These are phyloP conservation scores for Micoletzkya japonica DNA, from an alignment of 2,888 invertebrate genomes.

Conservation along the genomic window DNA sequence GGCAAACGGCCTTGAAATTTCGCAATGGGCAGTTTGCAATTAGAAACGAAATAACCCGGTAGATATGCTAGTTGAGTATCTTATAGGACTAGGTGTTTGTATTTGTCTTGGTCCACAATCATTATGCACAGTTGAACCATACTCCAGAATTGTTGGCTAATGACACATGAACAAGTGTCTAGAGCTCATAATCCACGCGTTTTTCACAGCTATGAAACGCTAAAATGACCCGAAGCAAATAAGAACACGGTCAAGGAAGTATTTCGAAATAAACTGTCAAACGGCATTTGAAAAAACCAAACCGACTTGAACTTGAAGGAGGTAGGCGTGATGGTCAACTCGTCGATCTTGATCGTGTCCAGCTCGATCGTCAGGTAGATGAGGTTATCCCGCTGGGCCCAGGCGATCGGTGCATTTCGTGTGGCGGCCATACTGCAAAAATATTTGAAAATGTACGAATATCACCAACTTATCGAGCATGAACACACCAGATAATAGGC, in stretches of 20 bases:
- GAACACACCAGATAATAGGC: neutral
- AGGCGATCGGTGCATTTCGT: constrained; percentile 64
- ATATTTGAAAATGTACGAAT: neutral
- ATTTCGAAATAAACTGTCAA: neutral
- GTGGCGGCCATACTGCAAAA: neutral
- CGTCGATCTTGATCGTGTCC: constrained; percentile 71
- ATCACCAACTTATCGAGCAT: neutral
- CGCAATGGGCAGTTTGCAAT: too few relatives aligned
- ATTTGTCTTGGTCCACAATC: too few relatives aligned
- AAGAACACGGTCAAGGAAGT: neutral
- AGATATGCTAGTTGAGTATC: too few relatives aligned
- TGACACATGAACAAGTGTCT: neutral
- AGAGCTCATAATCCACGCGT: neutral
- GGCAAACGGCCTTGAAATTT: too few relatives aligned
- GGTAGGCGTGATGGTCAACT: constrained; percentile 47
- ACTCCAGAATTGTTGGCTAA: too few relatives aligned
- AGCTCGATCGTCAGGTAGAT: constrained; percentile 86
- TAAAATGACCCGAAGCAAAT: too few relatives aligned
- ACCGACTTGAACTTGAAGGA: constrained; percentile 53
- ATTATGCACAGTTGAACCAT: neutral
- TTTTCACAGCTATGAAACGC: too few relatives aligned
- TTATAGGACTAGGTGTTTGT: too few relatives aligned
- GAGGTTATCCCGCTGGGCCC: constrained; percentile 86
- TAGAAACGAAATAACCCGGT: too few relatives aligned
- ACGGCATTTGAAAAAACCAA: neutral